Conservation (phyloP, 2,113 vertebrate genomes). For the Butorides virescens region DNA sequence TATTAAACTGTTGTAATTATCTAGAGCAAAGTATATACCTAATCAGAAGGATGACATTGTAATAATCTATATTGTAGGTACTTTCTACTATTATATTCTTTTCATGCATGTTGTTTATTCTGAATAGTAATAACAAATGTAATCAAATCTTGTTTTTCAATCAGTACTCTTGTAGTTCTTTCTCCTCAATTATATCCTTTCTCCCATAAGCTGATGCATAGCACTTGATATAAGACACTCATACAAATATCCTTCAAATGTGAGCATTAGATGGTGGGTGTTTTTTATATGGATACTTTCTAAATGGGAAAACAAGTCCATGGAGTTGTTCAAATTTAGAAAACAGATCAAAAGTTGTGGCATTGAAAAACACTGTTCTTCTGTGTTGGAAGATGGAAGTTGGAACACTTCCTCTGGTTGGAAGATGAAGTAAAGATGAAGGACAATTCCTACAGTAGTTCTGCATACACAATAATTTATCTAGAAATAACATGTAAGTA, state of each 20-base stretch:
- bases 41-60: not conserved
- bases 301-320: not conserved
- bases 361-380: not conserved
- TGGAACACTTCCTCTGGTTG: not conserved
- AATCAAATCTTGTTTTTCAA: not conserved
- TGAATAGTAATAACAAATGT: not conserved
- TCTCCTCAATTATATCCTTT: not conserved
- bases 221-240: not conserved
- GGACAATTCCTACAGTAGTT: not conserved
- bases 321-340: not conserved
- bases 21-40: not conserved
- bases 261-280: not conserved
- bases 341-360: not conserved
- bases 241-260: not conserved
- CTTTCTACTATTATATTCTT: not conserved
- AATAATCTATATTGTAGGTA: not conserved
- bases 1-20: not conserved
- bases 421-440: not conserved
- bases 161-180: not conserved
- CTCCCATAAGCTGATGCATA: not conserved
- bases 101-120: not conserved
- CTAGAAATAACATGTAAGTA: not conserved
- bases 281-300: not conserved
- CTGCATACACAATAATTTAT: not conserved
- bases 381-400: too few species aligned